Evolutionary conservation across 2,113 vertebrate species (phyloP).

Genomic region (Steatornis caripensis): DNA sequence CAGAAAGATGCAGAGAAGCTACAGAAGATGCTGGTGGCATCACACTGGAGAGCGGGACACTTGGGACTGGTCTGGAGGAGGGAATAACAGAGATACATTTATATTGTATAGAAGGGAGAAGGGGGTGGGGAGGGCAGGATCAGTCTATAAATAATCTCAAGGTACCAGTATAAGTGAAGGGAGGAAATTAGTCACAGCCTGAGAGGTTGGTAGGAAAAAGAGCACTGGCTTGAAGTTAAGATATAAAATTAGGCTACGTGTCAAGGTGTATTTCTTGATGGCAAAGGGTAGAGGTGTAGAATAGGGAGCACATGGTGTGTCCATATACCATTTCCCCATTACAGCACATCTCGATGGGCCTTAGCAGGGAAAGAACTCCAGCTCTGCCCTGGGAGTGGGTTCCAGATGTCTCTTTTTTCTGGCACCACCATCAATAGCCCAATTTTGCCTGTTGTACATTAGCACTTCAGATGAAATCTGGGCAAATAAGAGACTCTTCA

Average conservation of each 20-base stretch:
- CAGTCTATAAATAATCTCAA: background rate
- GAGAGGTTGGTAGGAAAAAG: background rate
- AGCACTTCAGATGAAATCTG: background rate
- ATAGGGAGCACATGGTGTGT: background rate
- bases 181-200: slow-evolving; percentile 20
- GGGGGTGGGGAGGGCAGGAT: background rate
- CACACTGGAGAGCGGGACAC: background rate
- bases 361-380: background rate
- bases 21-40: background rate
- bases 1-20: background rate
- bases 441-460: background rate
- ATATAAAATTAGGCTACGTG: background rate
- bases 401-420: background rate
- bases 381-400: background rate
- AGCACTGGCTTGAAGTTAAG: background rate
- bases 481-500: background rate
- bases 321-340: background rate
- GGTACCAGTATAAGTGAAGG: background rate
- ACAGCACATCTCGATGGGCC: background rate
- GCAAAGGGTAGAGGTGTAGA: background rate
- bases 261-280: background rate
- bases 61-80: background rate
- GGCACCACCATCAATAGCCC: background rate
- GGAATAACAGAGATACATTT: background rate
- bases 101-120: background rate